Evolutionary conservation across 30 jellyfish, hydroid and myxozoan species (phyloP).

Genomic region (Aurelia aurita complex sp. Pacific): DNA sequence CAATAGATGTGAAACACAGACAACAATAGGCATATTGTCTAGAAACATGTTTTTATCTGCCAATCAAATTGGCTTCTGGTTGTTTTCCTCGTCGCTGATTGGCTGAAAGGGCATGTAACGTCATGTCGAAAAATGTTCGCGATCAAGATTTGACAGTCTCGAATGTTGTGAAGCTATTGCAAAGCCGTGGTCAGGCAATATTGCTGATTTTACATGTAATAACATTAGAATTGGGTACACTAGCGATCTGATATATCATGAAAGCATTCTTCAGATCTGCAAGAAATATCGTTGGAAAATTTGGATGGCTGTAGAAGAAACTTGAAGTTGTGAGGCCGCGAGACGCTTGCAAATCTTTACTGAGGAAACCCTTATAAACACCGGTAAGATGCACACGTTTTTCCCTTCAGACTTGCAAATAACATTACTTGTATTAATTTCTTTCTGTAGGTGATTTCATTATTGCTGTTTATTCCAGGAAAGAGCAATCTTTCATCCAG

Average conservation of each 20-base stretch:
- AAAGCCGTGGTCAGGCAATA: conserved; percentile 1
- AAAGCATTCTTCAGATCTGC: no score
- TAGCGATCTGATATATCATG: no score
- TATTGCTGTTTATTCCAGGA: no score
- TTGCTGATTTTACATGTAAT: not conserved
- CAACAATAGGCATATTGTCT: conserved; percentile 91
- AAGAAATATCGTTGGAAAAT: no score
- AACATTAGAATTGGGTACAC: not conserved
- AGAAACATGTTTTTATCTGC: conserved; percentile 74
- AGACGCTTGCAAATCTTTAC: conserved; percentile 4
- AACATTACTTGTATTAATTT: no score
- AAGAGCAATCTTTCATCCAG: no score
- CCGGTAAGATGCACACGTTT: not conserved
- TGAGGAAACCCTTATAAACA: not conserved
- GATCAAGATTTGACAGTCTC: conserved; percentile 59
- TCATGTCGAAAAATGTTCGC: conserved; percentile 93
- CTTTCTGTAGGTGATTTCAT: no score
- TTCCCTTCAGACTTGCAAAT: not conserved
- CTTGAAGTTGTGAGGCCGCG: not conserved
- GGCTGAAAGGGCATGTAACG: conserved; percentile 93
- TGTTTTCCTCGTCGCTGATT: conserved; percentile 65
- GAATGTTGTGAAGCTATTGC: conserved; percentile 48
- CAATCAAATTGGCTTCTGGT: conserved; percentile 76
- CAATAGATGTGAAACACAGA: conserved; percentile 80
- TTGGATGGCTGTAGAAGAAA: no score